Percentiles rank a stretch among this genome's conserved stretches.
These are phyloP conservation scores for Hydraecia micacea DNA, from an alignment of 2,888 invertebrate genomes.

Conservation along the genomic window DNA sequence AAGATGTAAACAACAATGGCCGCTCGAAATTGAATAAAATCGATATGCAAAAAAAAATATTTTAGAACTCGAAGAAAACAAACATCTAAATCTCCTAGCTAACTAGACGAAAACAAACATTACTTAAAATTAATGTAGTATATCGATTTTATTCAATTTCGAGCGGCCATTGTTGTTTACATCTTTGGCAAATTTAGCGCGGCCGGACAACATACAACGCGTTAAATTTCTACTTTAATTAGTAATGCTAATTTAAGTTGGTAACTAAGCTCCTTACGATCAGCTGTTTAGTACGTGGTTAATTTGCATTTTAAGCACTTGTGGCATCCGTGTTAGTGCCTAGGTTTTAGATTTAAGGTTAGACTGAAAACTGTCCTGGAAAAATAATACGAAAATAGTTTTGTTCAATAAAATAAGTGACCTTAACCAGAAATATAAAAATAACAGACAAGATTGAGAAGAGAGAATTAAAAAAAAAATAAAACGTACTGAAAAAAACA, in stretches of 20 bases:
- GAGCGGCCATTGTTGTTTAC: too few species aligned
- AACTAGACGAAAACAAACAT: too few species aligned
- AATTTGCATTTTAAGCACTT: constrained; percentile 13
- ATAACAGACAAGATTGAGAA: background rate
- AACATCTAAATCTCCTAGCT: too few species aligned
- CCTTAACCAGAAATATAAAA: background rate
- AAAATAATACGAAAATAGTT: background rate
- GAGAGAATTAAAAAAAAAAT: background rate
- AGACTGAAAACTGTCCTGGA: background rate
- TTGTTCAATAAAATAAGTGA: background rate
- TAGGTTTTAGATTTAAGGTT: background rate
- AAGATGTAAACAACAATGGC: too few species aligned
- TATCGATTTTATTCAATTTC: too few species aligned
- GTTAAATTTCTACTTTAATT: constrained; percentile 48
- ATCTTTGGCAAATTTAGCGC: too few species aligned
- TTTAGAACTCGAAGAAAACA: too few species aligned
- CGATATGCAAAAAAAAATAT: too few species aligned
- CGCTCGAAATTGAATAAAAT: too few species aligned
- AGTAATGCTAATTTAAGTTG: constrained; percentile 45
- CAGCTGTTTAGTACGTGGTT: constrained; percentile 23
- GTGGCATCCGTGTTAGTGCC: background rate
- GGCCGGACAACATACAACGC: background rate
- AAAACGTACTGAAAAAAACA: background rate
- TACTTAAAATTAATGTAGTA: too few species aligned
- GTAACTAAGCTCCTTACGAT: constrained; percentile 16